phyloP scores from a whole-genome alignment of 2,888 invertebrate species.

The Epistrophella euchroma region DNA sequence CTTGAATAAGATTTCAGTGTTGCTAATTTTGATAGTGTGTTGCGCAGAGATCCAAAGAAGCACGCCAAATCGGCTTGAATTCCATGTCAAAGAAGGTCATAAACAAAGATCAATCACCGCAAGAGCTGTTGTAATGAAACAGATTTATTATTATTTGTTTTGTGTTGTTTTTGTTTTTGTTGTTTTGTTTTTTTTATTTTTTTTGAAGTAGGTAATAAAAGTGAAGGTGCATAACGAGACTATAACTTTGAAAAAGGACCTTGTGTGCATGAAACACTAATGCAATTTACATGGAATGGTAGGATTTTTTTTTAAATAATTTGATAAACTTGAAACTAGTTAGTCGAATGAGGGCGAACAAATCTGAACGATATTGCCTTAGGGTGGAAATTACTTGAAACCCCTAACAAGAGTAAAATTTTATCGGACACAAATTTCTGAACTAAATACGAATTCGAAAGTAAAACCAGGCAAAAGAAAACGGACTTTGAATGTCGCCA shows the following conservation, averaged over 20 bases:
- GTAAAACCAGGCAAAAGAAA: not conserved
- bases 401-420: too few relatives aligned
- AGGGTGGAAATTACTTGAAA: not conserved
- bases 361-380: not conserved
- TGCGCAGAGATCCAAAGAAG: constrained; percentile 65
- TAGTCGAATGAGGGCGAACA: not conserved
- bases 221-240: constrained; percentile 47
- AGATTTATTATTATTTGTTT: constrained; percentile 53
- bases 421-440: not conserved
- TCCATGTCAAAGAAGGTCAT: constrained; percentile 67
- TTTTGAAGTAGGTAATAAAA: constrained; percentile 37
- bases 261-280: constrained; percentile 25
- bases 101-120: constrained; percentile 67
- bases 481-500: not conserved
- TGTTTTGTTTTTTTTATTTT: constrained; percentile 12
- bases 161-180: constrained; percentile 27
- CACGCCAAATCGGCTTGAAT: constrained; percentile 63
- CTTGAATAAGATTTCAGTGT: constrained; percentile 48
- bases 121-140: constrained; percentile 69
- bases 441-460: not conserved
- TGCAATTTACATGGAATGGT: constrained; percentile 23
- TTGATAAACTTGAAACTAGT: constrained; percentile 3
- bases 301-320: not conserved
- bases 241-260: constrained; percentile 35
- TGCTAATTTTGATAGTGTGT: constrained; percentile 63